Conservation (phyloP, 1,140 invertebrate genomes). For the Penaeus japonicus region DNA sequence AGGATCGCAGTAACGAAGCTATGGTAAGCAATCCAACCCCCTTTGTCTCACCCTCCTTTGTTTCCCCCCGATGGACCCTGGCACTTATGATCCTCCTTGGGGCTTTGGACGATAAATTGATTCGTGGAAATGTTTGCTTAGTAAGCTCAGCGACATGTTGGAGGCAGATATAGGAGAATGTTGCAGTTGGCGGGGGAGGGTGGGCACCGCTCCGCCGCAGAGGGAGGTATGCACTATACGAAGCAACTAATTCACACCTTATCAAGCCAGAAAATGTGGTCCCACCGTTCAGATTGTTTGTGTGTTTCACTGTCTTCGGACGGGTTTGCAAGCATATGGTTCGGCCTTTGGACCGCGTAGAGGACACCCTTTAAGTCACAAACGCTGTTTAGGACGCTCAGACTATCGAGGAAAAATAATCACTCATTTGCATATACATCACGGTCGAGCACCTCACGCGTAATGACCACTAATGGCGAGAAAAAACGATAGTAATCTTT, state of each 20-base stretch:
- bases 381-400: too few species aligned
- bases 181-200: neutral
- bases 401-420: too few species aligned
- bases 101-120: neutral
- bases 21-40: slow-evolving; percentile 6
- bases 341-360: neutral
- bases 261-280: slow-evolving; percentile 48
- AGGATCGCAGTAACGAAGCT: slow-evolving; percentile 11
- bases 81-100: neutral
- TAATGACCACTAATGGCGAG: too few species aligned
- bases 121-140: neutral
- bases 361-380: neutral
- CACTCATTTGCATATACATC: too few species aligned
- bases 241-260: slow-evolving; percentile 51
- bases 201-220: neutral
- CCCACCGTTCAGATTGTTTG: slow-evolving; percentile 17
- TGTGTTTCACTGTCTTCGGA: slow-evolving; percentile 27
- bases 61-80: neutral
- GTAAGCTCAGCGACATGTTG: neutral
- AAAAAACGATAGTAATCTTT: too few species aligned
- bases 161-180: neutral
- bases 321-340: slow-evolving; percentile 22
- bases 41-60: neutral
- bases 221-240: slow-evolving; percentile 39
- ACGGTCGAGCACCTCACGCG: too few species aligned